Base-by-base conservation (phyloP, 53 echinoderm and acorn worm genomes). In the Paracentrotus lividus region DNA sequence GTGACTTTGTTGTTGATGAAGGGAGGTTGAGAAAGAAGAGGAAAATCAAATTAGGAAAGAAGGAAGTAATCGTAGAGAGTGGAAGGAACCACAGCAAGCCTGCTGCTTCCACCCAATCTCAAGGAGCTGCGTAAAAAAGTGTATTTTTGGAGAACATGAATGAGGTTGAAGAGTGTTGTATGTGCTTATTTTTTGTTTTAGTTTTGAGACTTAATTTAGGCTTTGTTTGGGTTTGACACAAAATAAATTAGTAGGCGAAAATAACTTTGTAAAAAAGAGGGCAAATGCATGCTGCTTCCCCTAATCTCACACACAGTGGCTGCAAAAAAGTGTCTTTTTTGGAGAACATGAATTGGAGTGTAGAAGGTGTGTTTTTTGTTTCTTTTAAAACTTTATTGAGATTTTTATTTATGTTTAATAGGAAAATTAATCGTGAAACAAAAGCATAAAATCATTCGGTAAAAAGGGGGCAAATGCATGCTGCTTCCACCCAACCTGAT, bases 81-180 rank as follows among this genome's bases (percentile, higher is more conserved):
- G 91, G 91, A 90, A 90, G 91, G 91, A 90, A 90, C 72, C 89
- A 43, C 64, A 89, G 89, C 89, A 89, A 89, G 59, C 59, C 89
- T 64, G 64, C 42, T 34, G 57, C 89, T 89, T 89, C 89, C 89
- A 89, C 89, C 81, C 89, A 64, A 89, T 53, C 89, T 64, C 44
- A 65, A n/a, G 56, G 42, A 43, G 43, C 23, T 59, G 43, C 38
- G 64, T 31, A 32, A 4, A 86, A 49, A 86, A 49, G 34, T 34
- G 54, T 7, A 44, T 27, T 72, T 40, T 38, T 40, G 0, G 8
- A 40, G 36, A 72, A 72, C 72, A 72, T 72, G 32, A 40, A 5
- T 72, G n/a, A n/a, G n/a, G n/a, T n/a, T n/a, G n/a, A 9, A 26
- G 21, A 72, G 27, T 18, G 8, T 38, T 38, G 72, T 21, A 32